Evolutionary conservation across 2,113 vertebrate species (phyloP).

Genomic region (Erpornis zantholeuca): DNA sequence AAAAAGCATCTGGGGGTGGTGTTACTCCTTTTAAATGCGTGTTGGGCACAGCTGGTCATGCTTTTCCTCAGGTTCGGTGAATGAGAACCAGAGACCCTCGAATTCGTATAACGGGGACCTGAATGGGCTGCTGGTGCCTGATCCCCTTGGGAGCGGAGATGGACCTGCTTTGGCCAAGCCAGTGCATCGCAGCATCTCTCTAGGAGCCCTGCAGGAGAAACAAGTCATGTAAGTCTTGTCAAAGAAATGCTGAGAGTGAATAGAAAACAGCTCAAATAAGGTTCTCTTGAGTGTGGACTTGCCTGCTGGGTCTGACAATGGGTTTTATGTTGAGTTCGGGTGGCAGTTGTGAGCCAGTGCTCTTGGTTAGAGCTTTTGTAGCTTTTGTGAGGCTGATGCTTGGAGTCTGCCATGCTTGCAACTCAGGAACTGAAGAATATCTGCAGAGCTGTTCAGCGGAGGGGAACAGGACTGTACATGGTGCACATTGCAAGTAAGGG

Average conservation of each 20-base stretch:
- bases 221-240: conserved; percentile 88
- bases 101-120: conserved; percentile 89
- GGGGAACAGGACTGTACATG: neutral
- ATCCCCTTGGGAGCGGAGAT: conserved; percentile 78
- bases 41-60: accelerated
- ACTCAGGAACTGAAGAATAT: neutral
- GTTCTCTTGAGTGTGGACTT: neutral
- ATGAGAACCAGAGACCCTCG: conserved; percentile 77
- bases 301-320: neutral
- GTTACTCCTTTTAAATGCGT: neutral
- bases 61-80: conserved; percentile 72
- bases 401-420: neutral
- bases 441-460: neutral
- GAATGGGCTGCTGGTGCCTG: conserved; percentile 89
- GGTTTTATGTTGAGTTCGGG: neutral
- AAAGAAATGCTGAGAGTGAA: neutral
- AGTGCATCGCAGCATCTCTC: conserved; percentile 73
- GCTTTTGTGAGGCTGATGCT: neutral
- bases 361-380: neutral
- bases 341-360: neutral
- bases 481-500: neutral
- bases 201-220: conserved; percentile 79
- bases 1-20: neutral
- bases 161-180: conserved; percentile 75
- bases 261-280: neutral